phyloP scores from a whole-genome alignment of 2,113 vertebrate species.

The Hippocampus comes region DNA sequence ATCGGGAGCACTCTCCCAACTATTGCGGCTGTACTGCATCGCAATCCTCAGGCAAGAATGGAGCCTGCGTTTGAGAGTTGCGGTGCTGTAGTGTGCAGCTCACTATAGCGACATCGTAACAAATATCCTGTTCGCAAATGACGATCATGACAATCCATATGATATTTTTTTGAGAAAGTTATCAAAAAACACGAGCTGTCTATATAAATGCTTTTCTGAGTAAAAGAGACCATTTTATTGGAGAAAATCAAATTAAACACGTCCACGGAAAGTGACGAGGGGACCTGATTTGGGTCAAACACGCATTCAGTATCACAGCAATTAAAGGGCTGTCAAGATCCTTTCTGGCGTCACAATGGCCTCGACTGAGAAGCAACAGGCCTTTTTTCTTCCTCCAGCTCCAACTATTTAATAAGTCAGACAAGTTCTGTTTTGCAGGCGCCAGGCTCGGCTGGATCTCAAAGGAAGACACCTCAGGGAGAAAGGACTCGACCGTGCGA shows the following conservation, averaged over 20 bases:
- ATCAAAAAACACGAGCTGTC: not conserved
- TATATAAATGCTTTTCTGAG: not conserved
- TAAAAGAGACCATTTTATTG: not conserved
- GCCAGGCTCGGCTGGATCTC: constrained; percentile 80
- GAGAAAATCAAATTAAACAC: not conserved
- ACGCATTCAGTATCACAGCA: constrained; percentile 70
- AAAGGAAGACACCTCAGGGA: constrained; percentile 79
- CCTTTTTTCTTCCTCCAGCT: constrained; percentile 74
- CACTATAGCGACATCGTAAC: not conserved
- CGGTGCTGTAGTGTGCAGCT: not conserved
- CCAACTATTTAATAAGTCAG: constrained; percentile 82
- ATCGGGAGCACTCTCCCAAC: constrained; percentile 38
- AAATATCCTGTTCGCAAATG: not conserved
- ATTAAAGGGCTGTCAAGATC: constrained; percentile 73
- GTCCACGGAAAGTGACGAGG: not conserved
- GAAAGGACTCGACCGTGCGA: constrained; percentile 65
- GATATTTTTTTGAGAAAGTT: not conserved
- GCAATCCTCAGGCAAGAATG: constrained; percentile 9
- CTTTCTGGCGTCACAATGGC: constrained; percentile 69
- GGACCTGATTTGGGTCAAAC: constrained; percentile 26
- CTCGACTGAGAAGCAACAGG: constrained; percentile 73
- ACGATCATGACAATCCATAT: not conserved
- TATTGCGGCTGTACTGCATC: constrained; percentile 21
- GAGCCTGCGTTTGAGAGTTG: too few species aligned
- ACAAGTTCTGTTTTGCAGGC: constrained; percentile 81